Conservation (phyloP, 2,797 vertebrate species). For the Paedocypris micromegethes region DNA sequence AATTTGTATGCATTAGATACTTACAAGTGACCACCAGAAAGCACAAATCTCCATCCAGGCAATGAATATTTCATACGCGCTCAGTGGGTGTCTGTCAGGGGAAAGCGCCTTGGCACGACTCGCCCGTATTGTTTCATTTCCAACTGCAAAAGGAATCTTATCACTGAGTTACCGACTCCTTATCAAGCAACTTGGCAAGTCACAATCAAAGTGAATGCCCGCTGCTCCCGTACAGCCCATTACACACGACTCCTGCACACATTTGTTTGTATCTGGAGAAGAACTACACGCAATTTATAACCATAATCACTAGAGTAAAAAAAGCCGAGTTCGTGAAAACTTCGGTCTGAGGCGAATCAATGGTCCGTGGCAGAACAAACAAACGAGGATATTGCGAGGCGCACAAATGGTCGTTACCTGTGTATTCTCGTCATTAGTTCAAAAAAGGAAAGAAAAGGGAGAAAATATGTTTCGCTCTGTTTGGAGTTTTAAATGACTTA, state of each 20-base stretch:
- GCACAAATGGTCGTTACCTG: neutral
- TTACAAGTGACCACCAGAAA: neutral
- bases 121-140: neutral
- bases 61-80: neutral
- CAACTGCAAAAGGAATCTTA: neutral
- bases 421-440: neutral
- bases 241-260: slow-evolving; percentile 1
- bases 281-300: neutral
- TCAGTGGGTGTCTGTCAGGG: neutral
- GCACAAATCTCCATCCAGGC: neutral
- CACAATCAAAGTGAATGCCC: neutral
- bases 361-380: neutral
- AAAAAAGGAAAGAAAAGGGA: neutral
- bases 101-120: neutral
- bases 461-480: neutral
- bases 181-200: neutral
- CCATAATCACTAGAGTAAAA: slow-evolving; percentile 1
- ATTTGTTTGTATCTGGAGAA: slow-evolving; percentile 13
- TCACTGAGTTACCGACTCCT: neutral
- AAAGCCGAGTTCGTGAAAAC: slow-evolving; percentile 20
- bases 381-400: neutral
- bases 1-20: slow-evolving; percentile 2
- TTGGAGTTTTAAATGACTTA: slow-evolving; percentile 3
- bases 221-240: neutral
- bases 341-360: neutral